These are phyloP conservation scores for Hetaerina americana DNA, from an alignment of 1,140 invertebrate species.

Conservation along the genomic window DNA sequence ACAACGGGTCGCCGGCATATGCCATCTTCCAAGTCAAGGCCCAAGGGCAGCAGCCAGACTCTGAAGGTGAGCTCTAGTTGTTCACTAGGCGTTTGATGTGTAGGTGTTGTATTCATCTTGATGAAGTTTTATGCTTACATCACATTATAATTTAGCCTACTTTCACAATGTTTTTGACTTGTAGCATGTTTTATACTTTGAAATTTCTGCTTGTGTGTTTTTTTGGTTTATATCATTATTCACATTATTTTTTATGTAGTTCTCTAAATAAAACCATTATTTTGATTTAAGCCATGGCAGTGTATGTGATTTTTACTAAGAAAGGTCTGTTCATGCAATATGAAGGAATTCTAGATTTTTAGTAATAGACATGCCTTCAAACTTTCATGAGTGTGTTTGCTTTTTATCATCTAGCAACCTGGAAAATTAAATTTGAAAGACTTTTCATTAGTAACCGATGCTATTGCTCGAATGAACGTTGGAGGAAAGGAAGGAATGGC, in stretches of 20 bases:
- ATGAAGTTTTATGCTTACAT: slow-evolving; percentile 1
- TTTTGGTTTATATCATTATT: slow-evolving; percentile 11
- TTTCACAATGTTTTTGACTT: slow-evolving; percentile 13
- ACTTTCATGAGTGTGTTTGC: slow-evolving; percentile 7
- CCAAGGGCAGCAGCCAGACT: slow-evolving; percentile 64
- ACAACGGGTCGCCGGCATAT: slow-evolving; percentile 62
- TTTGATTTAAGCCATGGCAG: background rate
- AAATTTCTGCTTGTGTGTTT: slow-evolving; percentile 14
- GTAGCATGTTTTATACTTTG: slow-evolving; percentile 13
- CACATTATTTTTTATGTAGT: background rate
- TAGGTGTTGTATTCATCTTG: background rate
- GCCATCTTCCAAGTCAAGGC: slow-evolving; percentile 46
- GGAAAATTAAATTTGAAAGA: slow-evolving; percentile 83
- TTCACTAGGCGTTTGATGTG: background rate
- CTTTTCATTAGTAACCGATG: slow-evolving; percentile 75
- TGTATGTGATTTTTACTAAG: background rate
- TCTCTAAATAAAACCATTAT: background rate
- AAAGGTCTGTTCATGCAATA: background rate
- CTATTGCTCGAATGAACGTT: slow-evolving; percentile 63
- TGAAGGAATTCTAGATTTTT: background rate
- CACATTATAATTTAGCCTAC: slow-evolving; percentile 8
- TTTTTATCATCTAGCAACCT: slow-evolving; percentile 46
- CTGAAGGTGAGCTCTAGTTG: slow-evolving; percentile 59
- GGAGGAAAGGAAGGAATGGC: slow-evolving; percentile 37
- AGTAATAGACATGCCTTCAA: background rate